These are phyloP conservation scores for Cerastis leucographa DNA, from an alignment of 2,888 invertebrate species.

Conservation along the genomic window DNA sequence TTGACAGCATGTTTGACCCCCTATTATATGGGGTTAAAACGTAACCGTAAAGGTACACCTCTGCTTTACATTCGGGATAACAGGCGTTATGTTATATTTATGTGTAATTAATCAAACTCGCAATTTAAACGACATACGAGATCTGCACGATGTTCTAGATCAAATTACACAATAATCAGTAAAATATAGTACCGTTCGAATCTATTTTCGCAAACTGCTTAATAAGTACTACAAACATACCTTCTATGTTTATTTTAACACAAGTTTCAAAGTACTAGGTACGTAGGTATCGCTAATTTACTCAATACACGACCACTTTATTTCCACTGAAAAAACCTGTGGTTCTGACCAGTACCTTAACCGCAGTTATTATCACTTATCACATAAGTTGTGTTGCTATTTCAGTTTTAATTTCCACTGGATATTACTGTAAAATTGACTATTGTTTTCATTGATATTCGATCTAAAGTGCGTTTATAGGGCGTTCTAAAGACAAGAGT, in stretches of 20 bases:
- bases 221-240: conserved; percentile 5
- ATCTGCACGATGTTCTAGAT: background rate
- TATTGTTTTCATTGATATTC: conserved; percentile 54
- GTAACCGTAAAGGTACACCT: background rate
- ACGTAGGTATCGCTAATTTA: conserved; percentile 34
- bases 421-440: conserved; percentile 60
- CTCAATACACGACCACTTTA: conserved; percentile 17
- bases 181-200: conserved; percentile 4
- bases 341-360: background rate
- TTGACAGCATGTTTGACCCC: no score
- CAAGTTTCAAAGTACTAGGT: background rate
- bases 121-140: background rate
- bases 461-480: conserved; percentile 11
- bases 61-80: background rate
- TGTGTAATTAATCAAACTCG: background rate
- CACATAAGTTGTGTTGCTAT: conserved; percentile 2
- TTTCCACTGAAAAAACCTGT: background rate
- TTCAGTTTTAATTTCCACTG: conserved; percentile 27
- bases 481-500: conserved; percentile 9
- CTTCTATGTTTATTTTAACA: conserved; percentile 13
- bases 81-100: background rate
- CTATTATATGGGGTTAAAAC: background rate
- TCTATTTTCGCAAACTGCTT: background rate
- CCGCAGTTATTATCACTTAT: background rate
- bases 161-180: background rate